Evolutionary conservation across 2,888 invertebrate genomes (phyloP), one percentile per base, ranked within the genome.

Genomic region (Dynastes maya): DNA sequence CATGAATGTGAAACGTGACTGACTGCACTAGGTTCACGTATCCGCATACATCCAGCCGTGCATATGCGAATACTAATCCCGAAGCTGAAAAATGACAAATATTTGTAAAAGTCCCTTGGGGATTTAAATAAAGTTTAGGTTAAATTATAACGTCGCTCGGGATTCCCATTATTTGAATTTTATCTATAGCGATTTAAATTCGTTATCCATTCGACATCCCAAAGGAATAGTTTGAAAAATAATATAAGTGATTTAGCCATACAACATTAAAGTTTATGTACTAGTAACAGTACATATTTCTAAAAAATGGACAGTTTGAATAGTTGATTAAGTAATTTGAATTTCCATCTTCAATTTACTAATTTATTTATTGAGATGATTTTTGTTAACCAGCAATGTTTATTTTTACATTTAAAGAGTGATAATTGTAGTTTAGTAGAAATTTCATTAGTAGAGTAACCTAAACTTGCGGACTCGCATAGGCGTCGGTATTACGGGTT

Each of bases 21-120:
- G 63, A 63, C 63, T 63, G 32, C 29, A n/a, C 63, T 13, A 32
- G 0, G 11, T 11, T 29, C 13, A 32, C 13, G 32, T 27, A 63
- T 29, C 63, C 13, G 27, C 32, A 63, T 29, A 61, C 32, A 32
- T 29, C 8, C 45, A 45, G 45, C 11, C 45, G 13, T 49, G 51
- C 29, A n/a, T 29, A 29, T 68, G 49, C 51, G 51, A 27, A 29
- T 2, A 51, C 13, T 68, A 68, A 68, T 68, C 29, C 51, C 29
- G 51, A 51, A 68, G 49, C 29, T 13, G 29, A 68, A 51, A 49
- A 68, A 51, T 51, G 68, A 51, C 51, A 68, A 68, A 68, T 68
- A 68, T 68, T 51, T 51, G 68, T 68, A 61, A 68, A 68, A 27
- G 51, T 51, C 68, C 4, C 22, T 51, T 49, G 68, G 51, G 51